phyloP scores from a whole-genome alignment of 2,888 invertebrate genomes.

The Theristus sp. region DNA sequence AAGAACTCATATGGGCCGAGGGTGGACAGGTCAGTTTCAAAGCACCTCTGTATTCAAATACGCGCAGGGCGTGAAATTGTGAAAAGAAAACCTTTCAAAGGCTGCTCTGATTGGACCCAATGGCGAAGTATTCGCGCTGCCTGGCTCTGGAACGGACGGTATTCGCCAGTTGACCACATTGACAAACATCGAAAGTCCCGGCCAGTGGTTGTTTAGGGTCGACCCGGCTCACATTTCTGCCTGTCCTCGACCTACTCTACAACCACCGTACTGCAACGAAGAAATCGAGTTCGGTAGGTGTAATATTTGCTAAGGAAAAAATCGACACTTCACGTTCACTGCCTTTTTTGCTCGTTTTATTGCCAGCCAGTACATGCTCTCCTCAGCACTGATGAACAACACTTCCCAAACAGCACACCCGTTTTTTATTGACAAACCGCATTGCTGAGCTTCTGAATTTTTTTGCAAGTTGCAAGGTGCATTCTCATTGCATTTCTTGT shows the following conservation, averaged over 20 bases:
- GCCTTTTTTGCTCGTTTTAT: too few species aligned
- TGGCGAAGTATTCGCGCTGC: constrained; percentile 18
- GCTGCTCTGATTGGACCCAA: constrained; percentile 23
- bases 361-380: too few species aligned
- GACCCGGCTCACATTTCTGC: constrained; percentile 14
- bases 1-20: constrained; percentile 19
- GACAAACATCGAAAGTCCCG: constrained; percentile 22
- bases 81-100: too few species aligned
- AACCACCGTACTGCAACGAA: constrained; percentile 23
- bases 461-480: too few species aligned
- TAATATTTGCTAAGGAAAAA: neutral
- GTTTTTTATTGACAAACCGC: too few species aligned
- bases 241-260: constrained; percentile 17
- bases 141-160: constrained; percentile 24
- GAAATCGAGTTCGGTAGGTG: neutral
- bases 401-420: too few species aligned
- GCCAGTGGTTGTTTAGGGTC: constrained; percentile 7
- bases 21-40: constrained; percentile 16
- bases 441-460: too few species aligned
- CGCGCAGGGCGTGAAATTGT: neutral
- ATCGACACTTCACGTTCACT: too few species aligned
- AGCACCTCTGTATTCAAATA: neutral
- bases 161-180: constrained; percentile 19
- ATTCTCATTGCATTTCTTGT: too few species aligned
- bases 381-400: too few species aligned